Evolutionary conservation across 2,888 invertebrate species (phyloP).

Genomic region (Pristionchus fissidentatus): DNA sequence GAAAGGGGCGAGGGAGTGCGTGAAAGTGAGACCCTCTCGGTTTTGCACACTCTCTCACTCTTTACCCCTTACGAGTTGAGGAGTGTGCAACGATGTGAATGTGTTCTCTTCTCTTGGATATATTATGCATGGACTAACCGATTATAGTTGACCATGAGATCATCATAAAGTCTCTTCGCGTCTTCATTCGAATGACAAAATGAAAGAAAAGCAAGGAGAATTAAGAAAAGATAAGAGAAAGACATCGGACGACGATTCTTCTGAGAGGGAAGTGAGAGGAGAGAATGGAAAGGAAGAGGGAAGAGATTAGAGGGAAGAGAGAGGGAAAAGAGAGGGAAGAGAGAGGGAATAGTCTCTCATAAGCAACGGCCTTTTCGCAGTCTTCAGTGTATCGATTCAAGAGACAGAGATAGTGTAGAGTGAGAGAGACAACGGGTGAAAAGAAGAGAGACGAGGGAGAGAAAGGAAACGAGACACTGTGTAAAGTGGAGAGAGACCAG

Average conservation of each 20-base stretch:
- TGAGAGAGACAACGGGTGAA: not conserved
- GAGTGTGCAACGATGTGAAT: no score
- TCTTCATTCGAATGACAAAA: slow-evolving; percentile 64
- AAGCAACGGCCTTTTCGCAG: slow-evolving; percentile 1
- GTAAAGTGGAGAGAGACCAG: not conserved
- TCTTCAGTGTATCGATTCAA: slow-evolving; percentile 21
- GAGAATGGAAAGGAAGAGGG: slow-evolving; percentile 3
- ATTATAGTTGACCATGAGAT: slow-evolving; percentile 94
- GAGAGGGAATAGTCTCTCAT: not conserved
- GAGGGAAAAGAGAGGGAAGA: not conserved
- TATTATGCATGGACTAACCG: slow-evolving; percentile 42
- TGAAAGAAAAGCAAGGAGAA: slow-evolving; percentile 32
- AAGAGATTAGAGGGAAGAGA: not conserved
- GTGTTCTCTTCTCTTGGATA: no score
- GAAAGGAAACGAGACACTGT: not conserved
- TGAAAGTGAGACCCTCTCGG: no score
- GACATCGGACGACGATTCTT: not conserved
- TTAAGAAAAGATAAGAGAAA: not conserved
- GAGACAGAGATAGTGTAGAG: slow-evolving; percentile 16
- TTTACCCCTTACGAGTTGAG: no score
- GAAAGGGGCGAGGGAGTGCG: no score
- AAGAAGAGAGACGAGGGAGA: not conserved
- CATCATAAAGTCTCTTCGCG: slow-evolving; percentile 90
- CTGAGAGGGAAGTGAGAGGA: not conserved
- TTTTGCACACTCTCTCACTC: no score